A percentile compares a stretch with the other conserved stretches of the same genome.
Evolutionary conservation across 2,113 vertebrate genomes (phyloP).

Genomic region (Burhinus bistriatus): DNA sequence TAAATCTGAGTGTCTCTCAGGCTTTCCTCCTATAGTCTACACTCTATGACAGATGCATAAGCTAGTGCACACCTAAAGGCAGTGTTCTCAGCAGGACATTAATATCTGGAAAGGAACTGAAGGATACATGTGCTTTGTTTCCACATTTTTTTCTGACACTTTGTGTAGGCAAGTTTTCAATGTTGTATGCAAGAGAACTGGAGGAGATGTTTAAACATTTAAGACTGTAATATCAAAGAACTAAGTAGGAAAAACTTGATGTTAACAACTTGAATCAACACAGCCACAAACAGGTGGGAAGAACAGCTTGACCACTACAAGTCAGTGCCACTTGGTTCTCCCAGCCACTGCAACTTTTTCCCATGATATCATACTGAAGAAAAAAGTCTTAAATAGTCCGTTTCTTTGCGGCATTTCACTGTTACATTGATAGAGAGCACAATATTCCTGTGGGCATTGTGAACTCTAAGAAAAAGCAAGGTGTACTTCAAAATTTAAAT

Average conservation of each 20-base stretch:
- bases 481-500: background rate
- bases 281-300: background rate
- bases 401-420: background rate
- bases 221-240: background rate
- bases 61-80: background rate
- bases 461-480: background rate
- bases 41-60: background rate
- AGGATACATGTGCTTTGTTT: background rate
- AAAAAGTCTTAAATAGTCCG: slow-evolving; percentile 34
- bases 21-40: background rate
- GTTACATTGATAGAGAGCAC: background rate
- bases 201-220: background rate
- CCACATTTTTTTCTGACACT: background rate
- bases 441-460: background rate
- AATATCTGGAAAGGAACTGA: background rate
- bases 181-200: background rate
- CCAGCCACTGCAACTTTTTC: slow-evolving; percentile 3
- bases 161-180: background rate
- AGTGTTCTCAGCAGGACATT: background rate
- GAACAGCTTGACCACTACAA: background rate
- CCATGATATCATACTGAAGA: slow-evolving; percentile 26
- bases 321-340: background rate
- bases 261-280: background rate
- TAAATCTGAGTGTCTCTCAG: background rate
- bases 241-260: background rate